Evolutionary conservation across 2,888 invertebrate species (phyloP).

Genomic region (Cotesia congregata): DNA sequence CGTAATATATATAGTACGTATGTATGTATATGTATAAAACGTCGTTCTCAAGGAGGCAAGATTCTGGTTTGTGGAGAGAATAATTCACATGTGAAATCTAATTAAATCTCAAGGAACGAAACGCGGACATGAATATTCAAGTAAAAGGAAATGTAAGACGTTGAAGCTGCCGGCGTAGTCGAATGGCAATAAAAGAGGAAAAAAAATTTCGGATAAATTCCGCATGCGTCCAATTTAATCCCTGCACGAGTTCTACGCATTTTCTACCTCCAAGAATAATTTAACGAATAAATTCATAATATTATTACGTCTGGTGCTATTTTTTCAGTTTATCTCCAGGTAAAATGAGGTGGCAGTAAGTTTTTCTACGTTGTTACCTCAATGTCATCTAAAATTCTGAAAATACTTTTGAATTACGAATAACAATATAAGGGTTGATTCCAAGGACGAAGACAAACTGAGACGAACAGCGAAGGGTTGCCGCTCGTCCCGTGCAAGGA

Average conservation of each 20-base stretch:
- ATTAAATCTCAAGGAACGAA: constrained; percentile 43
- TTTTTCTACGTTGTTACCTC: constrained; percentile 26
- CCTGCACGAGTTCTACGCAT: constrained; percentile 29
- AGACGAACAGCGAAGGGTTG: constrained; percentile 45
- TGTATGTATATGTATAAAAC: background rate
- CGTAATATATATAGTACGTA: background rate
- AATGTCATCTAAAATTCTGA: constrained; percentile 7
- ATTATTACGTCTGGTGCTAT: constrained; percentile 44
- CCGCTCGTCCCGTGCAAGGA: constrained; percentile 47
- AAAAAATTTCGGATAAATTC: constrained; percentile 48
- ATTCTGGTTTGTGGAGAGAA: constrained; percentile 27
- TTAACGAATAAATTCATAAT: constrained; percentile 51
- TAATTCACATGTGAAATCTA: constrained; percentile 40
- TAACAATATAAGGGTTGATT: constrained; percentile 45
- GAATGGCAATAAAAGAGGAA: constrained; percentile 18
- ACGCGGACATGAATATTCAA: constrained; percentile 46
- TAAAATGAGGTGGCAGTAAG: constrained; percentile 37
- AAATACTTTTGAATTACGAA: constrained; percentile 35
- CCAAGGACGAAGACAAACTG: constrained; percentile 36
- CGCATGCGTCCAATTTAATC: constrained; percentile 48
- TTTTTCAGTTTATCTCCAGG: constrained; percentile 29
- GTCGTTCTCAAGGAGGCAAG: background rate
- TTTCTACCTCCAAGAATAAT: constrained; percentile 41
- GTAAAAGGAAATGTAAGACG: constrained; percentile 39
- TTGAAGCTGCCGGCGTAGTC: constrained; percentile 27